These are phyloP conservation scores for Nicator chloris DNA, from an alignment of 2,113 vertebrate species.

Conservation along the genomic window DNA sequence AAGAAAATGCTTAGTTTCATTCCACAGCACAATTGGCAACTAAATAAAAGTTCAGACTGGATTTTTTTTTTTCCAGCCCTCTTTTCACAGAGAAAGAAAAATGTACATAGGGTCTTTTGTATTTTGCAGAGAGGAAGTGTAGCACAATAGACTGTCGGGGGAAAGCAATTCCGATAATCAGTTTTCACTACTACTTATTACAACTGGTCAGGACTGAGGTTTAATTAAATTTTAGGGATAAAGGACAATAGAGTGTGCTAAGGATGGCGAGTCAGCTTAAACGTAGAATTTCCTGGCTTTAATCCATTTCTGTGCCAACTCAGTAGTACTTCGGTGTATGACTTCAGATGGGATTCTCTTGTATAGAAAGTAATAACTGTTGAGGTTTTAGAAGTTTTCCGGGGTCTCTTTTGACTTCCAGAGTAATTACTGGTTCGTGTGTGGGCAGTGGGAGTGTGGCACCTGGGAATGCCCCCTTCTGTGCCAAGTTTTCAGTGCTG, in stretches of 20 bases:
- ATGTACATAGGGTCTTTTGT: conserved; percentile 64
- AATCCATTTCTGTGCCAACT: conserved; percentile 58
- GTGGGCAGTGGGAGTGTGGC: not conserved
- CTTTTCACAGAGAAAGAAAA: conserved; percentile 58
- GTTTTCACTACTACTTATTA: conserved; percentile 72
- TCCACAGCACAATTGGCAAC: conserved; percentile 29
- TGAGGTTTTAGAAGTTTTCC: conserved; percentile 33
- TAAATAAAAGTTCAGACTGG: conserved; percentile 53
- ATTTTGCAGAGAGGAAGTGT: conserved; percentile 59
- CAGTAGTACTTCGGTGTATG: conserved; percentile 57
- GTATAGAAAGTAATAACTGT: conserved; percentile 37
- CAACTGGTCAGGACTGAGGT: conserved; percentile 64
- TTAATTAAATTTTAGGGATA: conserved; percentile 79
- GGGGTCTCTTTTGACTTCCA: conserved; percentile 31
- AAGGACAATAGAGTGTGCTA: conserved; percentile 69
- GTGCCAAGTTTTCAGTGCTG: not conserved
- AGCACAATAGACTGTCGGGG: conserved; percentile 54
- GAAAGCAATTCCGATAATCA: conserved; percentile 70
- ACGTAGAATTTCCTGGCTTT: conserved; percentile 71
- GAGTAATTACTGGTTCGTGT: not conserved
- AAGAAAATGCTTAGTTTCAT: conserved; percentile 46
- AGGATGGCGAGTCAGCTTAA: conserved; percentile 65
- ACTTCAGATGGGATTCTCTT: conserved; percentile 66
- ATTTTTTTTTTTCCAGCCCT: not conserved
- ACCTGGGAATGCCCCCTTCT: not conserved